phyloP scores from a whole-genome alignment of 2,113 vertebrate species.

The Anser cygnoides region DNA sequence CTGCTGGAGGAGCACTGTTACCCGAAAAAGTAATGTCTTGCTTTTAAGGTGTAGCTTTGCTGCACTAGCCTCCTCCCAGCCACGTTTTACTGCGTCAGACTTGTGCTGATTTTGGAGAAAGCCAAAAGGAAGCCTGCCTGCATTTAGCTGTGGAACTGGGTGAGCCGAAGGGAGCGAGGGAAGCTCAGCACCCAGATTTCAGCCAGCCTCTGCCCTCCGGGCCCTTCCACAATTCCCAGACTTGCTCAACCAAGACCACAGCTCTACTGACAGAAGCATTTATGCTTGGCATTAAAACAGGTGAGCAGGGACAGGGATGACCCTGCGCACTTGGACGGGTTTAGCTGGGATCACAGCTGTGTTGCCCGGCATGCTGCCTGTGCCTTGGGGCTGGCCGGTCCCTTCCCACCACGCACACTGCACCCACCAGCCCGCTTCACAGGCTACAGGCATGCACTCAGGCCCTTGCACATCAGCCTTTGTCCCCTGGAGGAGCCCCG shows the following conservation, averaged over 20 bases:
- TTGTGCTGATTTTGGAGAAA: not conserved
- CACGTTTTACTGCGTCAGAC: not conserved
- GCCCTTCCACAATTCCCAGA: not conserved
- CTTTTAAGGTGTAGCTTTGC: not conserved
- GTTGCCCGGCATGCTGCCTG: accelerated
- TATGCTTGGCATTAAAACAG: not conserved
- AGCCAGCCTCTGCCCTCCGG: not conserved
- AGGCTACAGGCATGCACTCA: not conserved
- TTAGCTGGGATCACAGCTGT: accelerated
- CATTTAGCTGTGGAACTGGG: not conserved
- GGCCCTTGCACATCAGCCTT: not conserved
- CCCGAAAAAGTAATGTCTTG: not conserved
- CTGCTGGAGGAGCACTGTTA: not conserved
- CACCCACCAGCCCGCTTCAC: not conserved
- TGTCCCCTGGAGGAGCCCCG: not conserved
- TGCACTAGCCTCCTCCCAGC: not conserved
- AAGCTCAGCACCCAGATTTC: not conserved
- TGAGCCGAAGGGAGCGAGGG: not conserved
- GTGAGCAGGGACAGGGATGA: accelerated
- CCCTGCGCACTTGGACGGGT: not conserved
- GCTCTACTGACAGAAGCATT: not conserved
- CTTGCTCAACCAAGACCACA: not conserved
- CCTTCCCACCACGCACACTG: not conserved
- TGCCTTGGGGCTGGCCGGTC: not conserved
- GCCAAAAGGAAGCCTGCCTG: not conserved